Evolutionary conservation across 2,113 vertebrate species (phyloP).

Genomic region (Carollia perspicillata): DNA sequence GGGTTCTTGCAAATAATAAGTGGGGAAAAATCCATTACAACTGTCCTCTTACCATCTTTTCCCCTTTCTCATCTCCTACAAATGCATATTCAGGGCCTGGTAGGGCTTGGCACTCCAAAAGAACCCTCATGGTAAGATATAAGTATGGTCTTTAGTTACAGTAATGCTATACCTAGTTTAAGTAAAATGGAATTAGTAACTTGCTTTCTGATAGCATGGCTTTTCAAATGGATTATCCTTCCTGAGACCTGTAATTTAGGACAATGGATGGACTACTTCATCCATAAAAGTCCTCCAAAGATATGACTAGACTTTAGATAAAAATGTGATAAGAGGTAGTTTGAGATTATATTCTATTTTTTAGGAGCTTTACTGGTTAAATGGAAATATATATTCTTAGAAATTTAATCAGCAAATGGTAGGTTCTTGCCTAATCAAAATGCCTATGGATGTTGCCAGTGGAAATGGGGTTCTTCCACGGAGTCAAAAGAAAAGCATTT

Average conservation of each 20-base stretch:
- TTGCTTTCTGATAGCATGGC: not conserved
- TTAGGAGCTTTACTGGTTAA: not conserved
- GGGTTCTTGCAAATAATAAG: not conserved
- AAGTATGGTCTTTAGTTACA: not conserved
- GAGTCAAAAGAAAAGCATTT: too few relatives aligned
- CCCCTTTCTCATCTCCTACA: not conserved
- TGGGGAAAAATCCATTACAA: not conserved
- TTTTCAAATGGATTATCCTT: conserved; percentile 16
- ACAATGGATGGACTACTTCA: not conserved
- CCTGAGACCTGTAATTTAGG: not conserved
- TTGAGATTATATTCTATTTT: not conserved
- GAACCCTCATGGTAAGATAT: not conserved
- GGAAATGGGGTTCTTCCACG: too few relatives aligned
- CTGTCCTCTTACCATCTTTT: accelerated
- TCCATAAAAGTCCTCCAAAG: not conserved
- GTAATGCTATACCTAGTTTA: not conserved
- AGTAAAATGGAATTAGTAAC: not conserved
- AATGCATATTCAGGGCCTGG: not conserved
- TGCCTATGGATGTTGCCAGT: not conserved
- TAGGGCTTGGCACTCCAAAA: not conserved
- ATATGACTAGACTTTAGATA: not conserved
- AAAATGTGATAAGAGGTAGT: not conserved
- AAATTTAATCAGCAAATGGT: not conserved
- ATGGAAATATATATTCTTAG: not conserved
- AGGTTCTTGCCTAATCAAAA: not conserved